A percentile compares a stretch with the other conserved stretches of the same genome.
Conservation (phyloP, 2,797 vertebrate genomes). For the Vipera ursinii region DNA sequence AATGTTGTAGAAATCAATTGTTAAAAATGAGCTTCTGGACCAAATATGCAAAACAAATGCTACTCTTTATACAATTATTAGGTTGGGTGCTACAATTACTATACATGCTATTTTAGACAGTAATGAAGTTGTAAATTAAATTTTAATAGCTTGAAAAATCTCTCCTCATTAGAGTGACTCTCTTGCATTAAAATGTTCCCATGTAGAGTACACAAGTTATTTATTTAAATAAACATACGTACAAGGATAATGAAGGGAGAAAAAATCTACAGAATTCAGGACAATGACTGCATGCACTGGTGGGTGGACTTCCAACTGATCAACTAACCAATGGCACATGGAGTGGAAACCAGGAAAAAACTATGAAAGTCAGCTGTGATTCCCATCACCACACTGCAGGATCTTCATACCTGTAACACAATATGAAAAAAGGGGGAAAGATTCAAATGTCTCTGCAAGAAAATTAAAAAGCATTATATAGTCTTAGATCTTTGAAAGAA, state of each 20-base stretch:
- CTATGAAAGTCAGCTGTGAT: slow-evolving; percentile 50
- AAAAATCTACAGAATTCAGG: slow-evolving; percentile 63
- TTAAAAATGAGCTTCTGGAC: slow-evolving; percentile 31
- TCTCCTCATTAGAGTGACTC: slow-evolving; percentile 63
- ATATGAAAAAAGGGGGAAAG: neutral
- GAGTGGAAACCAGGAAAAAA: slow-evolving; percentile 66
- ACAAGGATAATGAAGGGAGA: slow-evolving; percentile 68
- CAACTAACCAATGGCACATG: slow-evolving; percentile 59
- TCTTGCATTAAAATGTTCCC: slow-evolving; percentile 62
- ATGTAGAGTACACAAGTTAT: slow-evolving; percentile 77
- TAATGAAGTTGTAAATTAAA: slow-evolving; percentile 45
- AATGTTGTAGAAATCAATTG: slow-evolving; percentile 49
- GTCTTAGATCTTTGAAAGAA: neutral
- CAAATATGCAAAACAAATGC: slow-evolving; percentile 22
- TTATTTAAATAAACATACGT: slow-evolving; percentile 81
- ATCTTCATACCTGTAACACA: slow-evolving; percentile 85
- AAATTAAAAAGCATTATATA: neutral
- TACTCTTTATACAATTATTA: slow-evolving; percentile 30
- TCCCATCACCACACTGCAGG: slow-evolving; percentile 89
- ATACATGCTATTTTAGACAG: slow-evolving; percentile 40
- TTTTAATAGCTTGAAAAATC: slow-evolving; percentile 76
- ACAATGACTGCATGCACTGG: slow-evolving; percentile 72
- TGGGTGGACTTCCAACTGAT: slow-evolving; percentile 50
- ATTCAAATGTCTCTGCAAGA: slow-evolving; percentile 18
- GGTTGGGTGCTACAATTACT: slow-evolving; percentile 36